Conservation (phyloP, 2,113 vertebrate genomes). For the Perca flavescens region DNA sequence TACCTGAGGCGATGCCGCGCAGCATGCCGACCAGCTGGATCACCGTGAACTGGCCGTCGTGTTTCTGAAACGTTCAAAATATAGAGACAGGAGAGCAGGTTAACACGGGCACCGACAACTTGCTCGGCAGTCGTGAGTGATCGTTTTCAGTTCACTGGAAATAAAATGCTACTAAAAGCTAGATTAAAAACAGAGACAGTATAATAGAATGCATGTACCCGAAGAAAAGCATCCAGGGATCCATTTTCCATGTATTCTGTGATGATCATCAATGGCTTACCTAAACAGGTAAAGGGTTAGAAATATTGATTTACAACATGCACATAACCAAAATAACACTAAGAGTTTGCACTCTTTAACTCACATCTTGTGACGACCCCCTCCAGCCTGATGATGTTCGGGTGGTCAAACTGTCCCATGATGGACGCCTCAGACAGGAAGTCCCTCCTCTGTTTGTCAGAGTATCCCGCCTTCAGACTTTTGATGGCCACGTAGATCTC, state of each 20-base stretch:
- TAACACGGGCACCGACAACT: constrained; percentile 26
- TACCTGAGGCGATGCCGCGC: constrained; percentile 96
- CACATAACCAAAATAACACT: not conserved
- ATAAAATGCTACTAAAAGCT: not conserved
- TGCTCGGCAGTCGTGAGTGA: not conserved
- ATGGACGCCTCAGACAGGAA: constrained; percentile 85
- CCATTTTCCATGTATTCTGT: constrained; percentile 99
- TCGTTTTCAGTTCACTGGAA: not conserved
- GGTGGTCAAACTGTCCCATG: constrained; percentile 87
- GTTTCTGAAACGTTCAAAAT: constrained; percentile 87
- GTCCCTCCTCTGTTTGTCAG: constrained; percentile 84
- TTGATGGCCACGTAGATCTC: constrained; percentile 86
- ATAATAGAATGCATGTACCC: constrained; percentile 83
- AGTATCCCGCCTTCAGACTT: constrained; percentile 84
- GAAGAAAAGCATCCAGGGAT: constrained; percentile 96
- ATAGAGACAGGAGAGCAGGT: constrained; percentile 73
- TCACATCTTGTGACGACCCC: constrained; percentile 86
- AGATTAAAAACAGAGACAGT: not conserved
- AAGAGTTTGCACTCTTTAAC: constrained; percentile 4
- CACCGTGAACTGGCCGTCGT: constrained; percentile 96
- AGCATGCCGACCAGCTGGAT: constrained; percentile 99
- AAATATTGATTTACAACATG: not conserved
- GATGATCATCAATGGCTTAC: constrained; percentile 98
- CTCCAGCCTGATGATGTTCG: constrained; percentile 86
- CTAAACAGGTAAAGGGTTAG: constrained; percentile 75